phyloP scores from a whole-genome alignment of 2,113 vertebrate genomes.

The Aleadryas rufinucha region DNA sequence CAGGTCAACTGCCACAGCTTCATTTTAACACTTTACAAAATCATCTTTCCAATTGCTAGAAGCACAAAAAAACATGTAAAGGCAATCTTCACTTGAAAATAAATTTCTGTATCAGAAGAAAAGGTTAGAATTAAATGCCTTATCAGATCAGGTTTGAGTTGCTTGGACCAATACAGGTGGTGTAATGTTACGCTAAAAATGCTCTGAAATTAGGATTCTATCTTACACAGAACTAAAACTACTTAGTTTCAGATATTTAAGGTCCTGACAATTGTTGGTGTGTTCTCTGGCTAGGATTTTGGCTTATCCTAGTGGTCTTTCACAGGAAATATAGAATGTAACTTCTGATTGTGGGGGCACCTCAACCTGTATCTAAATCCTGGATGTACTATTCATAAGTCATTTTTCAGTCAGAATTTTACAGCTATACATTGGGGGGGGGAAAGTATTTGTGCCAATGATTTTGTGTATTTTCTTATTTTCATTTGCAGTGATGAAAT shows the following conservation, averaged over 20 bases:
- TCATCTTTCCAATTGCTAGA: conserved; percentile 5
- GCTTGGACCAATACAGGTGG: background rate
- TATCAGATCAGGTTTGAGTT: background rate
- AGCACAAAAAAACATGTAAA: background rate
- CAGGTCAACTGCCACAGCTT: background rate
- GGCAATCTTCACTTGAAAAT: background rate
- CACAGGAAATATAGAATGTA: background rate
- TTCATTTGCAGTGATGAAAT: background rate
- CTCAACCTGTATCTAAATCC: background rate
- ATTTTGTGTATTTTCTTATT: background rate
- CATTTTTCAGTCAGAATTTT: background rate
- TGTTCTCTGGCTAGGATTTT: background rate
- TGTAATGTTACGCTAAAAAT: background rate
- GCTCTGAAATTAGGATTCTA: background rate
- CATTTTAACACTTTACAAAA: conserved; percentile 10
- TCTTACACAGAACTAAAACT: background rate
- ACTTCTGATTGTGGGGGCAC: background rate
- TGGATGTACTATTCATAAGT: background rate
- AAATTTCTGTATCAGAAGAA: conserved; percentile 25
- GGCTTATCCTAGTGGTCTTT: background rate
- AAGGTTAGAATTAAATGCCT: conserved; percentile 24
- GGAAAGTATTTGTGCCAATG: background rate
- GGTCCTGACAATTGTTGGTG: background rate
- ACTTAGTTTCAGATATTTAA: background rate
- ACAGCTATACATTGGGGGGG: background rate